These are phyloP conservation scores for Platalea minor DNA, from an alignment of 2,797 vertebrate genomes.

Conservation along the genomic window DNA sequence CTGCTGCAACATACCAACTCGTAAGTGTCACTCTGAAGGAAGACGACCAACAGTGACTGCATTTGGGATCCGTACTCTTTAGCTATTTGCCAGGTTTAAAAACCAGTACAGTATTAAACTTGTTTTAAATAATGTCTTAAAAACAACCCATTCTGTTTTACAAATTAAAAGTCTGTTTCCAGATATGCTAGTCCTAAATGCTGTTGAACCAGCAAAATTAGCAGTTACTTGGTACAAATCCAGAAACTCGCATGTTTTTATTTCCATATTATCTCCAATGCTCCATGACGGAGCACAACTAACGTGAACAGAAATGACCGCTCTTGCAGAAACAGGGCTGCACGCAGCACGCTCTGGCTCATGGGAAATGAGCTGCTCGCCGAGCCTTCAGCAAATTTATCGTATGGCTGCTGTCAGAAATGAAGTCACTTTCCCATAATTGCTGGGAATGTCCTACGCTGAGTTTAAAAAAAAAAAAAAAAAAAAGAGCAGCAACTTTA, in stretches of 20 bases:
- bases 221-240: background rate
- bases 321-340: background rate
- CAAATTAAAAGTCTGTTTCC: background rate
- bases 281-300: fast-evolving
- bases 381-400: background rate
- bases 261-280: background rate
- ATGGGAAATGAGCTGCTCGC: background rate
- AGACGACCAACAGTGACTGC: background rate
- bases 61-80: background rate
- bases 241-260: background rate
- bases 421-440: background rate
- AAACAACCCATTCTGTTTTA: background rate
- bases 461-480: background rate
- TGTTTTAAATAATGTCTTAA: background rate
- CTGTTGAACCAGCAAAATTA: background rate
- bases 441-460: background rate
- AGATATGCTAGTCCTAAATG: background rate
- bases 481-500: background rate
- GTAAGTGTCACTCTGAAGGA: background rate
- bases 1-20: background rate
- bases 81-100: background rate
- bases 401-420: background rate
- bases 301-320: fast-evolving
- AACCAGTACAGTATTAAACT: background rate
- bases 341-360: background rate